Evolutionary conservation across 1,140 invertebrate genomes (phyloP), one percentile per base, ranked within the genome.

Genomic region (Gonioctena quinquepunctata): DNA sequence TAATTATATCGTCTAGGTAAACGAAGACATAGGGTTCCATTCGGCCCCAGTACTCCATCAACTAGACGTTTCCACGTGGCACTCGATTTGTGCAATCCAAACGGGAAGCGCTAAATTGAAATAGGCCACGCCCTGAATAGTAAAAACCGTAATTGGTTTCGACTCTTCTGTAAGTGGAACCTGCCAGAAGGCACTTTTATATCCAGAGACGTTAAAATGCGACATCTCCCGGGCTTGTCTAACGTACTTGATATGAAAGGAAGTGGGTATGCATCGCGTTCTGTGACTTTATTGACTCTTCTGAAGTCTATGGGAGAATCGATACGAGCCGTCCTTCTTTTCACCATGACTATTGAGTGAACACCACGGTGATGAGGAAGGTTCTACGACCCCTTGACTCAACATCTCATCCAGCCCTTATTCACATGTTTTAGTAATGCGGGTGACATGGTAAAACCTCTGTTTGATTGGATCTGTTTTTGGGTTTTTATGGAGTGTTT

Each of bases 21-120:
- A 74, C 68, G 21, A 80, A 79, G 3, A 77, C 75, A 16, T 48
- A 28, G 3, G 54, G 52, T 42, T 65, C 61, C 3, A 33, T 6
- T 76, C 76, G 0, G 75, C 69, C 33, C 66, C n/a, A 69, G n/a
- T 5, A 74, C 60, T 4, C 7, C 7, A 25, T 75, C 70, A 1
- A 75, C 52, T 8, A 68, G 8, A 5, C 69, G 52, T 18, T 71
- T 60, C 69, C 70, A 77, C 16, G 74, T 74, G 4, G 71, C 72
- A 18, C 83, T 76, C 74, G 79, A 77, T 68, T 85, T 83, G 19
- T 66, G 71, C 1, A 86, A 73, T 1, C 84, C 84, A 74, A 85
- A 86, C 0, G 84, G 82, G 80, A 86, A 82, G 1, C 80, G 75
- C 64, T 76, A 69, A 84, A 87, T 56, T 80, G 78, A 66, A 77